Conservation (phyloP, 2,888 invertebrate genomes). For the Tridacna gigas region DNA sequence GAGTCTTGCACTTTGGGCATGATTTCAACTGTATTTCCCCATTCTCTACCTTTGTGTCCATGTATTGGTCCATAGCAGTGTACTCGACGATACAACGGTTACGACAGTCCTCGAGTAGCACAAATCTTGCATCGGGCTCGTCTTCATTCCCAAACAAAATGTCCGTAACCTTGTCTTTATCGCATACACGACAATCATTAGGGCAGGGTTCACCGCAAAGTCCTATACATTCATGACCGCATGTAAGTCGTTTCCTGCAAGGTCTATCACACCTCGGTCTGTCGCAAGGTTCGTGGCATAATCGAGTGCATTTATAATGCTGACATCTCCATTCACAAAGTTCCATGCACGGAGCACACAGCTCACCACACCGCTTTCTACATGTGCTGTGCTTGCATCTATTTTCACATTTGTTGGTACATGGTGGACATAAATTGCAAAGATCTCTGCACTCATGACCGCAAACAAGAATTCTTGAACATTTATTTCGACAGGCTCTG, state of each 20-base stretch:
- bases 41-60: conserved; percentile 85
- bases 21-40: conserved; percentile 74
- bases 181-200: conserved; percentile 87
- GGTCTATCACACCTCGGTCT: conserved; percentile 82
- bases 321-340: conserved; percentile 82
- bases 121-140: conserved; percentile 86
- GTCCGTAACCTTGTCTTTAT: conserved; percentile 79
- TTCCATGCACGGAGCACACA: conserved; percentile 82
- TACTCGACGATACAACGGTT: conserved; percentile 83
- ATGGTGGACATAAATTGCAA: conserved; percentile 83
- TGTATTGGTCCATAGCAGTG: conserved; percentile 84
- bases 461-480: conserved; percentile 87
- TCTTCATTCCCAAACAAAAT: conserved; percentile 86
- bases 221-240: conserved; percentile 87
- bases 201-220: conserved; percentile 91
- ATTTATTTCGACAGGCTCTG: conserved; percentile 87
- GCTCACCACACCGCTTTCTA: conserved; percentile 76
- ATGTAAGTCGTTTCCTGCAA: conserved; percentile 84
- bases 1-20: conserved; percentile 88
- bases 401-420: conserved; percentile 82
- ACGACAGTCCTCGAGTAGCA: conserved; percentile 80
- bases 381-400: conserved; percentile 82
- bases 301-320: conserved; percentile 79
- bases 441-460: conserved; percentile 82
- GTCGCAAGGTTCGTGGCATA: conserved; percentile 84